Conservation (phyloP, 1,140 invertebrate species). For the Diabrotica undecimpunctata region DNA sequence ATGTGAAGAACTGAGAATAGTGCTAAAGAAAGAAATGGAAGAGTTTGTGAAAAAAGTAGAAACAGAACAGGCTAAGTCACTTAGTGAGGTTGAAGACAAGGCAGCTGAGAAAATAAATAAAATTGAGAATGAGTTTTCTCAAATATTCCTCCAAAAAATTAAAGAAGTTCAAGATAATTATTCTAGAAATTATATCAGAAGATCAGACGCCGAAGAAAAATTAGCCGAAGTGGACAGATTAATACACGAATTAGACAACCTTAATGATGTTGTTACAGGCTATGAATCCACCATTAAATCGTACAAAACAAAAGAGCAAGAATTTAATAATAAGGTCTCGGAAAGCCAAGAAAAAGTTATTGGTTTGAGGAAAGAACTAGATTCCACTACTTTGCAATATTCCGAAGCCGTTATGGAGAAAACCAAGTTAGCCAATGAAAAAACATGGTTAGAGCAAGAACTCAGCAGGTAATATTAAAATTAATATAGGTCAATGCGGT, state of each 20-base stretch:
- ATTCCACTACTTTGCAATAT: constrained; percentile 49
- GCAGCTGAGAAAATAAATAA: background rate
- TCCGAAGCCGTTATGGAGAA: constrained; percentile 61
- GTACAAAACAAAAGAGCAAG: constrained; percentile 40
- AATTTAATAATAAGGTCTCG: constrained; percentile 35
- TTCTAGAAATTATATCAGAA: constrained; percentile 33
- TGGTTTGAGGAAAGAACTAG: constrained; percentile 34
- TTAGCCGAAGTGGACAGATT: constrained; percentile 25
- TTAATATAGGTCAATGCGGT: too few species aligned
- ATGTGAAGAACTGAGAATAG: constrained; percentile 41
- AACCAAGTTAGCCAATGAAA: constrained; percentile 56
- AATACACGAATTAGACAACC: constrained; percentile 38
- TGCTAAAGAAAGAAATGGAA: constrained; percentile 31
- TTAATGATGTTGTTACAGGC: constrained; percentile 27
- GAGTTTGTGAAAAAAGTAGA: constrained; percentile 28
- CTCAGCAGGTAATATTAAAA: constrained; percentile 6
- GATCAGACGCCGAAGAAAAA: constrained; percentile 30
- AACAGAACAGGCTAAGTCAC: background rate
- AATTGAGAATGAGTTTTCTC: background rate
- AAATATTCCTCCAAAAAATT: background rate
- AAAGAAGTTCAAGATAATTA: constrained; percentile 25
- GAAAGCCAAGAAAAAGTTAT: constrained; percentile 39
- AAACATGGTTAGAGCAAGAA: constrained; percentile 34
- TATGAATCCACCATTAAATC: constrained; percentile 45
- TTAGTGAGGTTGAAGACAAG: background rate